Evolutionary conservation across 2,113 vertebrate genomes (phyloP), one percentile per base, ranked within the genome.

Genomic region (Ophiodon elongatus): DNA sequence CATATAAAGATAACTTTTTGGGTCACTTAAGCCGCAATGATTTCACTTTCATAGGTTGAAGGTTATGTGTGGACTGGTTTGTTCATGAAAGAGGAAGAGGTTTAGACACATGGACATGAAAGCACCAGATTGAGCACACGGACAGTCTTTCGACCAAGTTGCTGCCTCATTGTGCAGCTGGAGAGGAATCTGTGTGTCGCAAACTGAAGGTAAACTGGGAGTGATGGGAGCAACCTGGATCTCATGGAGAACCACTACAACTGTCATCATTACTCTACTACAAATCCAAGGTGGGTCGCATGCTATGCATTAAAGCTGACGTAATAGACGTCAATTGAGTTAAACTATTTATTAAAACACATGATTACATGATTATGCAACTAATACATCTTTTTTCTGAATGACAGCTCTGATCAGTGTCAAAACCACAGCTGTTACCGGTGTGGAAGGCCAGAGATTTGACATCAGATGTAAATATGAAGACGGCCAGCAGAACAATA

Each of bases 61-160:
- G 1, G 8, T 31, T 56, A 11, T 5, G 21, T 25, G 25, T 63
- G 57, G 6, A 33, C 11, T 41, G 10, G 1, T 60, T 47, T n/a
- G 33, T 68, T 25, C 4, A 27, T 79, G 79, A 94, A 94, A 93
- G 88, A 88, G 93, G 91, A 93, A 94, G 72, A 66, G 47, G 50
- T 65, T 15, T 4, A 27, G 35, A 50, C 6, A 23, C 43, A 57
- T 47, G 15, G 50, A 65, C 54, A 37, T 33, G 52, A 73, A 87
- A 77, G 31, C 59, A 80, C 33, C 45, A 33, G n/a, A 62, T 6
- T 43, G 17, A 69, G n/a, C 33, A 23, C 23, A 69, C 11, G 21
- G 1, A 56, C 17, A 23, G 14, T 11, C 33, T 73, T 41, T 19
- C 71, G 33, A 56, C 33, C 27, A 68, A 67, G 59, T 43, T 39